Conservation (phyloP, 2,113 vertebrate genomes). For the Odobenus rosmarus region DNA sequence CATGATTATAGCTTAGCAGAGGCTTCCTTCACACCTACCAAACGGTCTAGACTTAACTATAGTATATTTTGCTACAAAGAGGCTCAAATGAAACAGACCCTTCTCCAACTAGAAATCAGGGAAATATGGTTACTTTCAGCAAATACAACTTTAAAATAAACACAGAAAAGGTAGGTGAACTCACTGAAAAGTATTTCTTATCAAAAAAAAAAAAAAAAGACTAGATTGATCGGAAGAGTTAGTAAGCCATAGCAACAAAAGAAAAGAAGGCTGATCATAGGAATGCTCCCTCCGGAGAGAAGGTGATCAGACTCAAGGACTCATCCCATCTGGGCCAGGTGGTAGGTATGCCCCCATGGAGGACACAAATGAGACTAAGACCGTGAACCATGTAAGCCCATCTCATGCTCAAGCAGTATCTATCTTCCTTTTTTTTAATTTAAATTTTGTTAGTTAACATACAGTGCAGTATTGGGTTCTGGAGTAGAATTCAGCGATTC, state of each 20-base stretch:
- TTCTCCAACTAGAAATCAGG: not conserved
- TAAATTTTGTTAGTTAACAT: not conserved
- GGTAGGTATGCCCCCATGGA: not conserved
- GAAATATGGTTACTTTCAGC: not conserved
- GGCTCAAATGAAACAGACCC: not conserved
- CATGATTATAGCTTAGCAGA: not conserved
- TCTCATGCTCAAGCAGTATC: not conserved
- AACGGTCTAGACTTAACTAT: not conserved
- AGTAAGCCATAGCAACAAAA: not conserved
- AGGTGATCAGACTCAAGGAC: not conserved
- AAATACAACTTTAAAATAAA: conserved; percentile 41
- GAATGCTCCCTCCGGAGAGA: not conserved
- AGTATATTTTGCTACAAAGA: not conserved
- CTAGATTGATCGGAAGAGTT: not conserved
- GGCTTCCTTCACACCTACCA: not conserved
- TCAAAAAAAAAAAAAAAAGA: not conserved
- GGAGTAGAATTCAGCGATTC: not conserved
- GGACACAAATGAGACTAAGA: not conserved
- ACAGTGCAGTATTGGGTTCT: not conserved
- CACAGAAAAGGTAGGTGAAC: not conserved
- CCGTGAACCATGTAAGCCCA: not conserved
- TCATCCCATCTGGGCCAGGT: not conserved
- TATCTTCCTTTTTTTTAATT: not conserved
- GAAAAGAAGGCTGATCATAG: not conserved
- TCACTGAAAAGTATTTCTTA: not conserved